Conservation (phyloP, 2,113 vertebrate genomes). For the Mohoua ochrocephala region DNA sequence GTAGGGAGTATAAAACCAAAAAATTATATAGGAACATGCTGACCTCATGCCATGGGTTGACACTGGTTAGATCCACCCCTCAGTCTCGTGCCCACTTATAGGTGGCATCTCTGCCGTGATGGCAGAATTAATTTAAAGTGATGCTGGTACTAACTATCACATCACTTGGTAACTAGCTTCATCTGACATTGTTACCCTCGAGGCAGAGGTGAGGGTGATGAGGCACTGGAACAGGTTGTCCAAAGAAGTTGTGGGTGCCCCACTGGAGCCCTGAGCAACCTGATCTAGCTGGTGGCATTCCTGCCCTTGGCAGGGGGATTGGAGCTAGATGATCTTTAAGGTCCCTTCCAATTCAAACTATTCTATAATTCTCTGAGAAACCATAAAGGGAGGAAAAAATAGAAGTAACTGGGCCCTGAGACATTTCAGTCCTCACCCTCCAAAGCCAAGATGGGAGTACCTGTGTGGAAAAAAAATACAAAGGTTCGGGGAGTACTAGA, state of each 20-base stretch:
- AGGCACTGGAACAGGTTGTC: background rate
- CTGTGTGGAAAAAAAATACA: background rate
- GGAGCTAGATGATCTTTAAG: background rate
- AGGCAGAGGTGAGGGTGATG: background rate
- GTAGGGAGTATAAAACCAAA: background rate
- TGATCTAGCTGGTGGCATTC: background rate
- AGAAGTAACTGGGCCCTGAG: background rate
- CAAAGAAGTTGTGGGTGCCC: background rate
- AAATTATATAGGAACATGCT: background rate
- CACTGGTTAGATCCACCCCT: too few species aligned
- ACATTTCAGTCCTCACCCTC: background rate
- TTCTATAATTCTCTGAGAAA: background rate
- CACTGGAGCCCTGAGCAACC: background rate
- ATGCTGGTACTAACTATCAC: background rate
- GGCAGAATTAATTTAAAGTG: background rate
- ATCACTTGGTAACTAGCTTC: background rate
- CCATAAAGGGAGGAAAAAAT: background rate
- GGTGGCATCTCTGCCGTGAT: too few species aligned
- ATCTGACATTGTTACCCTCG: background rate
- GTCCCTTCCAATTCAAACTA: background rate
- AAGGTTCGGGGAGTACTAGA: background rate
- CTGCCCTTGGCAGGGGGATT: background rate
- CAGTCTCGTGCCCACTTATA: too few species aligned
- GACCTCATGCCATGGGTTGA: too few species aligned
- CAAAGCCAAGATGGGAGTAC: background rate